Conservation (phyloP, 2,113 vertebrate genomes). For the Hippolais icterina region DNA sequence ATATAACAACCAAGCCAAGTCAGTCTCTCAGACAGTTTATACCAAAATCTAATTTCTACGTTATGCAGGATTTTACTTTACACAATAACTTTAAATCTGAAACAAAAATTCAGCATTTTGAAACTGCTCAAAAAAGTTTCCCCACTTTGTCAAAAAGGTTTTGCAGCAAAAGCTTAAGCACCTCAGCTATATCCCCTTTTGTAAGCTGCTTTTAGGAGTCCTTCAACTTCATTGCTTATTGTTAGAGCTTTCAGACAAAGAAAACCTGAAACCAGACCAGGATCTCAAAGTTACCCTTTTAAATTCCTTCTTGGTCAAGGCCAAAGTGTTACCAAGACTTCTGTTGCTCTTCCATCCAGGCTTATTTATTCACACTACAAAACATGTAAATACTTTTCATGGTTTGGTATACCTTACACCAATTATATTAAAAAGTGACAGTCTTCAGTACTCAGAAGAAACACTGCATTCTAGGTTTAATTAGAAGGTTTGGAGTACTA, state of each 20-base stretch:
- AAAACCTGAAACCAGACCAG: slow-evolving; percentile 69
- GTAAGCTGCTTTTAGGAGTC: slow-evolving; percentile 3
- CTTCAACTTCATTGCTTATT: slow-evolving; percentile 21
- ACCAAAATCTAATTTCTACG: neutral
- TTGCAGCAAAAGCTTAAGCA: neutral
- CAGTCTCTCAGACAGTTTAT: neutral
- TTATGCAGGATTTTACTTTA: slow-evolving; percentile 1
- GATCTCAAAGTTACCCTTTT: slow-evolving; percentile 69
- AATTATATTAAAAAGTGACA: slow-evolving; percentile 53
- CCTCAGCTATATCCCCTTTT: slow-evolving; percentile 17
- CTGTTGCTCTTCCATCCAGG: slow-evolving; percentile 63
- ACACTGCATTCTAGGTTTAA: slow-evolving; percentile 57
- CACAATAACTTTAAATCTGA: neutral
- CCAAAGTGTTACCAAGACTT: slow-evolving; percentile 68
- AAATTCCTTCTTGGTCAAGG: slow-evolving; percentile 68
- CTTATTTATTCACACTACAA: slow-evolving; percentile 70
- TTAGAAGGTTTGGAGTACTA: slow-evolving; percentile 44
- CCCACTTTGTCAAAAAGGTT: neutral
- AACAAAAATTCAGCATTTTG: neutral
- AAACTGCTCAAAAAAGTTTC: neutral
- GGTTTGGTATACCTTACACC: slow-evolving; percentile 67
- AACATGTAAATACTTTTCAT: slow-evolving; percentile 71
- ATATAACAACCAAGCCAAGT: neutral
- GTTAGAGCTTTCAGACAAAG: slow-evolving; percentile 52
- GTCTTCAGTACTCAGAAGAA: slow-evolving; percentile 64